Conservation (phyloP, 2,888 invertebrate genomes). For the Leptinotarsa peninsularis region DNA sequence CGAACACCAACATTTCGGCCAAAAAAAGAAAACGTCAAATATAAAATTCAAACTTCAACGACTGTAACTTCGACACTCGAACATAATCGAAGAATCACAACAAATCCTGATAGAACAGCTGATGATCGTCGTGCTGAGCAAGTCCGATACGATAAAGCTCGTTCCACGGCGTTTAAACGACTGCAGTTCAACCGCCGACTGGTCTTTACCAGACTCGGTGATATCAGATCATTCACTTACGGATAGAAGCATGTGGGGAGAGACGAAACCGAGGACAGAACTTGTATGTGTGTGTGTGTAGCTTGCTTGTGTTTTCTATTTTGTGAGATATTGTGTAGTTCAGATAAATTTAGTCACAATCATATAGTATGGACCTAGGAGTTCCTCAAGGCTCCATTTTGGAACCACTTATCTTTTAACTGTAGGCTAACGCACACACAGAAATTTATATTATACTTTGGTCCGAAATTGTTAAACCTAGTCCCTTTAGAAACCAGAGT, state of each 20-base stretch:
- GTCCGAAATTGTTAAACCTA: too few relatives aligned
- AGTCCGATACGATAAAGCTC: slow-evolving; percentile 27
- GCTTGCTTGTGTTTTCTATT: slow-evolving; percentile 5
- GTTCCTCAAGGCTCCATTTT: too few relatives aligned
- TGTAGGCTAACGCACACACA: too few relatives aligned
- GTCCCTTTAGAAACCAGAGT: too few relatives aligned
- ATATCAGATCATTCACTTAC: slow-evolving; percentile 57
- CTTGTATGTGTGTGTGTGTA: not conserved
- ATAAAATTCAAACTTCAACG: slow-evolving; percentile 35
- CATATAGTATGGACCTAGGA: too few relatives aligned
- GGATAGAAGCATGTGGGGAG: slow-evolving; percentile 48
- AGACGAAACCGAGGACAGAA: slow-evolving; percentile 20
- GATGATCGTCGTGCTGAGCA: slow-evolving; percentile 33
- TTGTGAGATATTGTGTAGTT: slow-evolving; percentile 3
- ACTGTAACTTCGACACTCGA: slow-evolving; percentile 44
- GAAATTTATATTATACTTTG: too few relatives aligned
- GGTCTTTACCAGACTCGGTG: slow-evolving; percentile 46
- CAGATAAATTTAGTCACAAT: not conserved
- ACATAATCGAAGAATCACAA: slow-evolving; percentile 46
- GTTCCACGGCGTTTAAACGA: slow-evolving; percentile 26
- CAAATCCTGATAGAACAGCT: slow-evolving; percentile 39
- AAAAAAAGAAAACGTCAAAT: slow-evolving; percentile 34
- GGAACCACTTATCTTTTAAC: too few relatives aligned
- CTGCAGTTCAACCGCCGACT: slow-evolving; percentile 43
- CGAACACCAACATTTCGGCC: slow-evolving; percentile 53